These are phyloP conservation scores for Neosilurus mollespiculum DNA, from an alignment of 2,797 vertebrate genomes.

Conservation along the genomic window DNA sequence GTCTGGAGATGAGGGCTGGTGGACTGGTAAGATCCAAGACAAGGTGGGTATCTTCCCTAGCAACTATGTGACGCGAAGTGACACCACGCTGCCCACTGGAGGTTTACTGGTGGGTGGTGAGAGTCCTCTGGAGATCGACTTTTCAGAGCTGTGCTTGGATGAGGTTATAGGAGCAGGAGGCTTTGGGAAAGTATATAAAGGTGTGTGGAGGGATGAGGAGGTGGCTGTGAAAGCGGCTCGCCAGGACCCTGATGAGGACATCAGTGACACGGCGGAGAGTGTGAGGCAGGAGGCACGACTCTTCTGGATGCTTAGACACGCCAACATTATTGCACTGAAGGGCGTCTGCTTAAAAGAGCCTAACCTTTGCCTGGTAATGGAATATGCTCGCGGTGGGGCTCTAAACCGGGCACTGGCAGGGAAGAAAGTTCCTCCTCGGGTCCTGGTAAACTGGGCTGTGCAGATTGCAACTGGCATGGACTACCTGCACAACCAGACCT, in stretches of 20 bases:
- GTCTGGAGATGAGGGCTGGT: slow-evolving; percentile 92
- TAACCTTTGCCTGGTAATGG: slow-evolving; percentile 91
- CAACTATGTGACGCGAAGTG: slow-evolving; percentile 84
- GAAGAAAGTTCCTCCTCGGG: slow-evolving; percentile 84
- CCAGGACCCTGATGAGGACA: slow-evolving; percentile 88
- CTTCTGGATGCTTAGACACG: slow-evolving; percentile 86
- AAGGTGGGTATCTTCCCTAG: slow-evolving; percentile 91
- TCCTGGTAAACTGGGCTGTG: slow-evolving; percentile 93
- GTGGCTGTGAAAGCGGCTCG: slow-evolving; percentile 89
- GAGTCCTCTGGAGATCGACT: slow-evolving; percentile 84
- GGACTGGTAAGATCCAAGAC: slow-evolving; percentile 88
- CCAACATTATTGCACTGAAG: slow-evolving; percentile 86
- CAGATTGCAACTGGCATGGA: slow-evolving; percentile 91
- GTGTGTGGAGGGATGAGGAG: slow-evolving; percentile 79
- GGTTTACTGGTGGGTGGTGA: slow-evolving; percentile 69
- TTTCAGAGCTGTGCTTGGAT: slow-evolving; percentile 81
- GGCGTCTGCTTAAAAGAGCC: slow-evolving; percentile 87
- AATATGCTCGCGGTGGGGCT: slow-evolving; percentile 86
- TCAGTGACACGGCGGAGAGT: slow-evolving; percentile 81
- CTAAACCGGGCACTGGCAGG: slow-evolving; percentile 86
- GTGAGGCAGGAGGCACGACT: slow-evolving; percentile 88
- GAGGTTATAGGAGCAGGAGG: slow-evolving; percentile 91
- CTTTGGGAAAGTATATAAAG: slow-evolving; percentile 90
- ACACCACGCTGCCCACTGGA: slow-evolving; percentile 68
- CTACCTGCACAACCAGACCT: slow-evolving; percentile 88